Evolutionary conservation across 37 sponge, comb jelly and placozoan species (phyloP).

Genomic region (Bolinopsis microptera): DNA sequence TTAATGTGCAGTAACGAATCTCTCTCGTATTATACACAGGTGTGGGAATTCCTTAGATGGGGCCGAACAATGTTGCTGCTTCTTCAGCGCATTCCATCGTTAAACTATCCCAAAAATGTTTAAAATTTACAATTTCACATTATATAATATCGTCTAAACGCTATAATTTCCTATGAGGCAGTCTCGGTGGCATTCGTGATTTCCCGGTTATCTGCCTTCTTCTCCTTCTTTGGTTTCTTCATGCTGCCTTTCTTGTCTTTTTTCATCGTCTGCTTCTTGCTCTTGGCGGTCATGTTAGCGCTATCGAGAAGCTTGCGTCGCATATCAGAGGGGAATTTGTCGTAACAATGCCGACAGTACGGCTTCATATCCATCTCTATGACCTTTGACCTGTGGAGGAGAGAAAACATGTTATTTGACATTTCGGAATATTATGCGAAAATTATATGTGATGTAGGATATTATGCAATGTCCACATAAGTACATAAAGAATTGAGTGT

Average conservation of each 20-base stretch:
- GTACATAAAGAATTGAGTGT: neutral
- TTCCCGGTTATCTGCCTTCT: neutral
- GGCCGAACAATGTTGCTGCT: neutral
- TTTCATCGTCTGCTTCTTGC: slow-evolving; percentile 60
- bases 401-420: neutral
- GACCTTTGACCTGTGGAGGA: slow-evolving; percentile 37
- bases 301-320: slow-evolving; percentile 42
- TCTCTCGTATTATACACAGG: too few relatives aligned
- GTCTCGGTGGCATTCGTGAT: slow-evolving; percentile 14
- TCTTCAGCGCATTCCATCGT: neutral
- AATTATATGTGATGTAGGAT: neutral
- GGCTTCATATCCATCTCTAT: slow-evolving; percentile 66
- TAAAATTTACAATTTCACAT: neutral
- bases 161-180: slow-evolving; percentile 9
- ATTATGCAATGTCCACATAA: too few relatives aligned
- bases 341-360: slow-evolving; percentile 65
- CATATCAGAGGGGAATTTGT: slow-evolving; percentile 55
- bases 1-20: too few relatives aligned
- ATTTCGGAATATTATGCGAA: neutral
- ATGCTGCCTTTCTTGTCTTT: slow-evolving; percentile 44
- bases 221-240: slow-evolving; percentile 40
- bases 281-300: slow-evolving; percentile 32
- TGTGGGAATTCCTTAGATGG: too few relatives aligned
- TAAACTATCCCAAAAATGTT: neutral
- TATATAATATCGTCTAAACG: neutral